These are phyloP conservation scores for Orchesella cincta DNA, from an alignment of 1,140 invertebrate genomes.

Conservation along the genomic window DNA sequence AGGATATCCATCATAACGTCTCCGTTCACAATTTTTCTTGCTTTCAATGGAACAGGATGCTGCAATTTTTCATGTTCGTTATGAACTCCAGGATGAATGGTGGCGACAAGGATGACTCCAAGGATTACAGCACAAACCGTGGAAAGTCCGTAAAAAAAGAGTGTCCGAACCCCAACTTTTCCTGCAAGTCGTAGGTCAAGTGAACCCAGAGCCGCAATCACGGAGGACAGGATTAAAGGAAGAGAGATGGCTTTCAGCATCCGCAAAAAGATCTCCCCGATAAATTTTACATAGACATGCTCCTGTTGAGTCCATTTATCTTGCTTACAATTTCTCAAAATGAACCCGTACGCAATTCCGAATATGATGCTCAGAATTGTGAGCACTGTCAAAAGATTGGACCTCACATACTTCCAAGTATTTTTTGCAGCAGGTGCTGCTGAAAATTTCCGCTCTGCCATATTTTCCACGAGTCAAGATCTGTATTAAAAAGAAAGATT, in stretches of 20 bases:
- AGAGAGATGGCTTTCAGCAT: conserved; percentile 66
- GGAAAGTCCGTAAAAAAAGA: conserved; percentile 74
- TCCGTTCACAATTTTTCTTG: conserved; percentile 57
- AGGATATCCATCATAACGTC: conserved; percentile 62
- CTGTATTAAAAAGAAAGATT: background rate
- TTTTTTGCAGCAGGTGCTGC: background rate
- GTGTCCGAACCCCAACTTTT: conserved; percentile 66
- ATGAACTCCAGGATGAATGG: conserved; percentile 67
- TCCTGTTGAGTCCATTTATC: conserved; percentile 4
- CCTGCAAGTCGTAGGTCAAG: conserved; percentile 66
- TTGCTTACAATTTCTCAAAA: conserved; percentile 1
- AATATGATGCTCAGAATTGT: background rate
- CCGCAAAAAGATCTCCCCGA: conserved; percentile 64
- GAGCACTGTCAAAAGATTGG: background rate
- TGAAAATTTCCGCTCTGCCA: background rate
- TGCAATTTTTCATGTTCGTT: conserved; percentile 48
- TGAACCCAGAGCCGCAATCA: conserved; percentile 62
- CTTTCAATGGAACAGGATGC: conserved; percentile 33
- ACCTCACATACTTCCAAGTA: background rate
- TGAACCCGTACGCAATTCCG: background rate
- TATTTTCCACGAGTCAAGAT: background rate
- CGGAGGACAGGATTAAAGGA: conserved; percentile 66
- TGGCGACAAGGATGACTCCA: conserved; percentile 70
- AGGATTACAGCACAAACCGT: conserved; percentile 72
- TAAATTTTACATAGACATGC: background rate